Evolutionary conservation across 2,888 invertebrate species (phyloP).

Genomic region (Ferrisia virgata): DNA sequence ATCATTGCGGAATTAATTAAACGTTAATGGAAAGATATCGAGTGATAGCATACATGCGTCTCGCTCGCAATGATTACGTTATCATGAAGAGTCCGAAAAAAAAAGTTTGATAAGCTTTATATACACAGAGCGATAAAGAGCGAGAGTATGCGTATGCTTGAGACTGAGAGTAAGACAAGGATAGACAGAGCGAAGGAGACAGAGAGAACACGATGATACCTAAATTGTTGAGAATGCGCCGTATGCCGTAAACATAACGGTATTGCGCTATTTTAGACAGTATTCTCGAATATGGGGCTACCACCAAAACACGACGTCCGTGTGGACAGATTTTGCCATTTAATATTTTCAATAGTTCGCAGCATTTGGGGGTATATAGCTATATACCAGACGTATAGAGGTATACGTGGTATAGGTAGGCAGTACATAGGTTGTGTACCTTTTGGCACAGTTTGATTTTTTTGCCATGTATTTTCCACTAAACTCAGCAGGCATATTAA

Average conservation of each 20-base stretch:
- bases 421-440: no score
- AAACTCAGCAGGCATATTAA: no score
- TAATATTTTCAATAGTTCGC: neutral
- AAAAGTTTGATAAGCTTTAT: conserved; percentile 41
- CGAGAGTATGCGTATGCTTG: no score
- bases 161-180: no score
- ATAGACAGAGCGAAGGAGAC: neutral
- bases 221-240: conserved; percentile 44
- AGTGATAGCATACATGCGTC: conserved; percentile 29
- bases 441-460: no score
- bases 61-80: conserved; percentile 38
- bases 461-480: no score
- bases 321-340: neutral
- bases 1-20: conserved; percentile 5
- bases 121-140: neutral
- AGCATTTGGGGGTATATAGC: no score
- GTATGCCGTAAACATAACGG: conserved; percentile 37
- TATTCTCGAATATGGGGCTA: neutral
- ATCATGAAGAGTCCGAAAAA: conserved; percentile 32
- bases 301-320: neutral
- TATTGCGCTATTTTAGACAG: conserved; percentile 20
- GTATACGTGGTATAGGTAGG: no score
- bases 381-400: no score
- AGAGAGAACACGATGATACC: conserved; percentile 14
- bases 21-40: neutral